Conservation (phyloP, 1,140 invertebrate species). For the Zelostemma sp. region DNA sequence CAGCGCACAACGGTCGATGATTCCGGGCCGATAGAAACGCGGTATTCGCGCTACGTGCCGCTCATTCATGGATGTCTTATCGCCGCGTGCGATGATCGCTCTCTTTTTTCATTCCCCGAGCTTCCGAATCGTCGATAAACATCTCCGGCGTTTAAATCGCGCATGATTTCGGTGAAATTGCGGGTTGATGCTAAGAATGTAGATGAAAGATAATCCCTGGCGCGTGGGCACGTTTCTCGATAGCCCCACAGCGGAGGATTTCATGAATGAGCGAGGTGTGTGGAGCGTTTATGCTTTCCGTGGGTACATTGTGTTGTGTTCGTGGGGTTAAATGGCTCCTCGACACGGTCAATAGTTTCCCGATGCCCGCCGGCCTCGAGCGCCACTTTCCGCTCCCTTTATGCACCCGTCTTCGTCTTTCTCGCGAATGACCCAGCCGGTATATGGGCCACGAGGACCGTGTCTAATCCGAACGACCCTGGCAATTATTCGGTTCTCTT, state of each 20-base stretch:
- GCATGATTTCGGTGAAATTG: neutral
- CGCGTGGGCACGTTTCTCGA: constrained; percentile 13
- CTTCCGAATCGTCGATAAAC: neutral
- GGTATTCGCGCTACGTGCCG: constrained; percentile 37
- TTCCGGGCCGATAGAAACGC: constrained; percentile 40
- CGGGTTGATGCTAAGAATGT: neutral
- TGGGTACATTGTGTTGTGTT: constrained; percentile 47
- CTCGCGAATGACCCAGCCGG: constrained; percentile 25
- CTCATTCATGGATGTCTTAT: constrained; percentile 58
- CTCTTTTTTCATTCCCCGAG: constrained; percentile 10
- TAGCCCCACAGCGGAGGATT: constrained; percentile 42
- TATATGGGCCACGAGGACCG: constrained; percentile 30
- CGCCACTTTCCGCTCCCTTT: constrained; percentile 5
- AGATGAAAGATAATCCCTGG: neutral
- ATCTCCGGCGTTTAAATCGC: neutral
- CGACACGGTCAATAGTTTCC: constrained; percentile 61
- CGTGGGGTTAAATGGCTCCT: constrained; percentile 60
- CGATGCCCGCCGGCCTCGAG: constrained; percentile 45
- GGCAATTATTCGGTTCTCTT: neutral
- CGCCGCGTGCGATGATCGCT: constrained; percentile 37
- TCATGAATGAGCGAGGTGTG: constrained; percentile 57
- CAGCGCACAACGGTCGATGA: constrained; percentile 47
- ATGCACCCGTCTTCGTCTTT: constrained; percentile 20
- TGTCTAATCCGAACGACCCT: constrained; percentile 23
- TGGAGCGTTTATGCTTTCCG: constrained; percentile 54